A percentile compares a stretch with the other conserved stretches of the same genome.
Evolutionary conservation across 2,888 invertebrate species (phyloP).

Genomic region (Lithophane semibrunnea): DNA sequence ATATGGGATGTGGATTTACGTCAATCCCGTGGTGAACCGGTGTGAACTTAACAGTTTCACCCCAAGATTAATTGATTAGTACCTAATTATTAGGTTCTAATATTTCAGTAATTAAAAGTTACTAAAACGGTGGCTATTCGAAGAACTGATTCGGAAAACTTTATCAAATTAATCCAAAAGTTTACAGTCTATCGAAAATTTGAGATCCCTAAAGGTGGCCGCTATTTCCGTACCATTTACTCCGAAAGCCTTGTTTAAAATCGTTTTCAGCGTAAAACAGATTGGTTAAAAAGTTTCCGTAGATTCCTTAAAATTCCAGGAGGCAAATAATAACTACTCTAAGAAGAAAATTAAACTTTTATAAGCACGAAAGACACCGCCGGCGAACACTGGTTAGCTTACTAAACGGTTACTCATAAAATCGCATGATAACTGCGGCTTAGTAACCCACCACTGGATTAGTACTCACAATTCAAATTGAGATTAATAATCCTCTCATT

Average conservation of each 20-base stretch:
- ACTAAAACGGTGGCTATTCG: slow-evolving; percentile 1
- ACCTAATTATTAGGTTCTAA: background rate
- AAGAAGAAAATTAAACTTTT: slow-evolving; percentile 39
- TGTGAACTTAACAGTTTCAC: background rate
- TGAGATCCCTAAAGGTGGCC: slow-evolving; percentile 18
- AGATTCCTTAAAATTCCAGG: slow-evolving; percentile 33
- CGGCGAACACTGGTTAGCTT: background rate
- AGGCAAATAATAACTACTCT: slow-evolving; percentile 34
- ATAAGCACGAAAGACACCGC: slow-evolving; percentile 10
- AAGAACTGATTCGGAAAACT: background rate
- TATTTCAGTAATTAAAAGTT: background rate
- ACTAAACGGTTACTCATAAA: slow-evolving; percentile 9
- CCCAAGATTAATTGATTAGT: background rate
- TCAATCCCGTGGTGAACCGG: background rate
- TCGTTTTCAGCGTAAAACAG: slow-evolving; percentile 36
- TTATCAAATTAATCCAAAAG: slow-evolving; percentile 34
- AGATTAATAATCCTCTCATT: slow-evolving; percentile 1
- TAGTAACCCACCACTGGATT: background rate
- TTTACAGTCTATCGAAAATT: slow-evolving; percentile 24
- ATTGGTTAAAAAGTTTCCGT: slow-evolving; percentile 56
- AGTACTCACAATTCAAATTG: background rate
- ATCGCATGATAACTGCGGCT: background rate
- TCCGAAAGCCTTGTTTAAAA: slow-evolving; percentile 33
- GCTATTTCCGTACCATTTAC: slow-evolving; percentile 40
- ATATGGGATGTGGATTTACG: background rate